Evolutionary conservation across 2,797 vertebrate species (phyloP), one percentile per base, ranked within the genome.

Genomic region (Leuciscus waleckii): DNA sequence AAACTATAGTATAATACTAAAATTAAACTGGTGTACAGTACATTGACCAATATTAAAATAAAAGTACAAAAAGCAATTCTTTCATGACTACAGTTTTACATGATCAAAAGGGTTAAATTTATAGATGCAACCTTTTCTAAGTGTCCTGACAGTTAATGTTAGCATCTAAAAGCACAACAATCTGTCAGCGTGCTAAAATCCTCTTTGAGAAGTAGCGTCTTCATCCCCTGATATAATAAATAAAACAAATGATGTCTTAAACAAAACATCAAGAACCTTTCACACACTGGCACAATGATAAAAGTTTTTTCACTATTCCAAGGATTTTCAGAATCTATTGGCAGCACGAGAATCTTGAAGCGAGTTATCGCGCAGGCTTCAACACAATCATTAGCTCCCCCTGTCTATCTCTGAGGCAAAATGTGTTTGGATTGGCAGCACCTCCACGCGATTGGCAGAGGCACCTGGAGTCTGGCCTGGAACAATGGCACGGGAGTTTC

Each of bases 351-450:
- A 76, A 58, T 56, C 32, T 39, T 16, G 7, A 37, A 17, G 51
- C 23, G 19, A 39, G 10, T 46, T 79, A 79, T 61, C 39, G 29
- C 29, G 0, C 26, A 63, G 67, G 49, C 46, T 74, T 68, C 37
- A 70, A 58, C 29, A n/a, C 67, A n/a, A 71, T 70, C 81, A 69
- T 71, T 17, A 73, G 67, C 29, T 79, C 32, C 73, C 56, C 37
- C n/a, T 32, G 49, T 61, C 51, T 56, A 37, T 76, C 79, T 71
- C 23, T 5, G 11, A 54, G 70, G 37, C 46, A 11, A 43, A 79
- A 56, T 84, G 77, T 84, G 86, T 87, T 87, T 87, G 76, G 26
- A 19, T 87, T 87, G 85, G 85, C 85, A 32, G 46, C 43, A 9
- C 2, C 8, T 54, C 54, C 32, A 81, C 35, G 14, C 39, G 56